A percentile compares a stretch with the other conserved stretches of the same genome.
Evolutionary conservation across 1,140 invertebrate genomes (phyloP).

Genomic region (Drosophila seguyi): DNA sequence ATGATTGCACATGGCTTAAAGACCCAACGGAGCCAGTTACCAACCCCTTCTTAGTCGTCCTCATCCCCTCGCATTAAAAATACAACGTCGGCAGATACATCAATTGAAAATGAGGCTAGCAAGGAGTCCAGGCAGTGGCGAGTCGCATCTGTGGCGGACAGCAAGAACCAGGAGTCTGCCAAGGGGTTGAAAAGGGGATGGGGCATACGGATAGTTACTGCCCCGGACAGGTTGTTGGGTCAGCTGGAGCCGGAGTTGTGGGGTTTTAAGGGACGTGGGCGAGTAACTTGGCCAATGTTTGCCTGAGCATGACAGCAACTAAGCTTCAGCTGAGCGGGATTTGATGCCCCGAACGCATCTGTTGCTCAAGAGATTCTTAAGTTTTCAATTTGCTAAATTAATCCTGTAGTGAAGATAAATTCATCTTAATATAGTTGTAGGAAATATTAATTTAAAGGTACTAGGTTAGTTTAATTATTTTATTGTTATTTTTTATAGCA

Average conservation of each 20-base stretch:
- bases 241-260: background rate
- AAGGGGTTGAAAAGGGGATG: constrained; percentile 1
- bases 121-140: constrained; percentile 9
- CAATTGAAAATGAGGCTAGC: constrained; percentile 74
- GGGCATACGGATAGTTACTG: constrained; percentile 12
- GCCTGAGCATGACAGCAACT: constrained; percentile 32
- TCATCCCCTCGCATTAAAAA: constrained; percentile 51
- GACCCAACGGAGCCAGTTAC: constrained; percentile 48
- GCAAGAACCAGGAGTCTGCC: constrained; percentile 20
- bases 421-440: no score
- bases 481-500: background rate
- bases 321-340: constrained; percentile 33
- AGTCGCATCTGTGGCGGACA: constrained; percentile 48
- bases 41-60: background rate
- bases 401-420: background rate
- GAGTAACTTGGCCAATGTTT: constrained; percentile 19
- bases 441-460: no score
- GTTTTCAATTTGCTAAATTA: constrained; percentile 52
- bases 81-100: constrained; percentile 57
- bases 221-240: constrained; percentile 7
- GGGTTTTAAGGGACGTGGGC: background rate
- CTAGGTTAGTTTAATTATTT: no score
- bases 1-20: constrained; percentile 75
- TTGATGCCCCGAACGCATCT: constrained; percentile 21
- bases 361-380: constrained; percentile 43